Evolutionary conservation across 2,888 invertebrate species (phyloP), one percentile per base, ranked within the genome.

Genomic region (Torymus texanus): DNA sequence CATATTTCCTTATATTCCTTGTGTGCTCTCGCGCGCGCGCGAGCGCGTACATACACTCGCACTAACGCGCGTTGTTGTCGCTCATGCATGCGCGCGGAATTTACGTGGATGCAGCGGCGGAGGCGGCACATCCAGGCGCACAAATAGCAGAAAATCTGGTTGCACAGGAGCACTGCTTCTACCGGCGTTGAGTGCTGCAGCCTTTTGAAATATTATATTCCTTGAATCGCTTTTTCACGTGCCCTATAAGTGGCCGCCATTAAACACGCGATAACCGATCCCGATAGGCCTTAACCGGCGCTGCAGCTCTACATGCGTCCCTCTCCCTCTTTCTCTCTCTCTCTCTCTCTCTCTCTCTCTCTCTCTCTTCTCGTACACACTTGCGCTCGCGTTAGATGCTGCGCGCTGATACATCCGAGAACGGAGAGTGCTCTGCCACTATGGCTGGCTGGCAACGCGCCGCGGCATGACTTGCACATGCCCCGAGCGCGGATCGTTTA

Each of bases 241-340:
- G 77, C 75, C 73, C 67, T 78, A 67, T 72, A 78, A 75, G 79
- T 75, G 67, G 79, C 80, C 81, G 81, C 80, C 81, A 81, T 85
- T 86, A 84, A 84, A 83, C 79, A 71, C 77, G 78, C 83, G 84
- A 85, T 82, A 80, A 76, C 68, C 80, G 72, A 79, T 71, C 21
- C 68, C 79, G 86, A 85, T 84, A 84, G 81, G 77, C 80, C 79
- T 79, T 82, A 83, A 85, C 83, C 80, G 83, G 80, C 80, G 65
- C 66, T 72, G 41, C 10, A 41, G 76, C 65, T 81, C 65, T 65
- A 53, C 53, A 75, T 29, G 67, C 63, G 55, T 59, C 58, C 21
- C 61, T 61, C 41, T 29, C 18, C 18, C 2, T 56, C 11, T 74
- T n/a, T n/a, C n/a, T n/a, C n/a, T n/a, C n/a, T 76, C 65, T 82